Percentiles rank a stretch among this genome's conserved stretches.
phyloP scores from a whole-genome alignment of 2,113 vertebrate species.

The Ovibos moschatus region DNA sequence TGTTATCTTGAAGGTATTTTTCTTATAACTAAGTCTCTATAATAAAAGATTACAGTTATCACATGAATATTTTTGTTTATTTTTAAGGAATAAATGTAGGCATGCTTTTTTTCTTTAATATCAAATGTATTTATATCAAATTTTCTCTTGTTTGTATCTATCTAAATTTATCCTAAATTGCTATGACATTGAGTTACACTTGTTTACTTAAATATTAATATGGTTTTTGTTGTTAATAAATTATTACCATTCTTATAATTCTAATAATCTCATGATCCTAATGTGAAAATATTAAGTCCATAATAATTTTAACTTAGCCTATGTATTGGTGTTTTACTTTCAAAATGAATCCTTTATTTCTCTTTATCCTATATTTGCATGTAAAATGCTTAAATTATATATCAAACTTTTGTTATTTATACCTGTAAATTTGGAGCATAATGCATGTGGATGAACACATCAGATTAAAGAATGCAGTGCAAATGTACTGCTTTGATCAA shows the following conservation, averaged over 20 bases:
- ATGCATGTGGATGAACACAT: not conserved
- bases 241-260: not conserved
- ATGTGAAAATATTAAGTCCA: not conserved
- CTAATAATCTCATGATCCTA: not conserved
- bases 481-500: not conserved
- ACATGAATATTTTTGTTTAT: not conserved
- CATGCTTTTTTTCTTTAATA: not conserved
- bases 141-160: not conserved
- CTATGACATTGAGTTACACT: not conserved
- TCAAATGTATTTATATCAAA: not conserved
- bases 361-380: not conserved
- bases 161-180: not conserved
- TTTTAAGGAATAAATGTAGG: not conserved
- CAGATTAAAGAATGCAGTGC: not conserved
- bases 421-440: not conserved
- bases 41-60: not conserved
- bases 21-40: not conserved
- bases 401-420: not conserved
- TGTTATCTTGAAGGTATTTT: not conserved
- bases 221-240: not conserved
- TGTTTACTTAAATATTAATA: not conserved
- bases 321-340: not conserved
- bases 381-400: not conserved
- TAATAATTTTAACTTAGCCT: not conserved
- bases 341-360: not conserved